A percentile compares a stretch with the other conserved stretches of the same genome.
phyloP scores from a whole-genome alignment of 2,797 vertebrate genomes.

The Falco cherrug region DNA sequence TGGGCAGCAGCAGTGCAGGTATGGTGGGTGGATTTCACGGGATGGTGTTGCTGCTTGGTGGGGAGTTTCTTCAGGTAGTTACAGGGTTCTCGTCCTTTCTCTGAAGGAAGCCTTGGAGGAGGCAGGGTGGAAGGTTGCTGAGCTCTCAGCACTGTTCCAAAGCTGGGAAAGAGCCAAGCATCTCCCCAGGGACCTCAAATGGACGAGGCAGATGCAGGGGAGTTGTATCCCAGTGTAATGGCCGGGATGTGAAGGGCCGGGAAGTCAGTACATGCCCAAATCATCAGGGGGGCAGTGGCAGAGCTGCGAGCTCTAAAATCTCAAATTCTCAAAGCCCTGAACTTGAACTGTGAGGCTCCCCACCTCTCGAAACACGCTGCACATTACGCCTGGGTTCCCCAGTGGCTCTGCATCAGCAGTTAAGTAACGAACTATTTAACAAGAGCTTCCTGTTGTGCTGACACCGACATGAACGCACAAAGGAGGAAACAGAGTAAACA shows the following conservation, averaged over 20 bases:
- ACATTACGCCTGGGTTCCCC: neutral
- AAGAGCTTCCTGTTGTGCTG: conserved; percentile 60
- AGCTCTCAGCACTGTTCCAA: neutral
- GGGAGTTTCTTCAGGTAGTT: neutral
- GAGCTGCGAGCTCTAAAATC: neutral
- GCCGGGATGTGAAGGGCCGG: neutral
- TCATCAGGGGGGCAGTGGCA: neutral
- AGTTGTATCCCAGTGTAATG: neutral
- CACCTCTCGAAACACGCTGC: fast-evolving
- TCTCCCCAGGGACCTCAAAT: neutral
- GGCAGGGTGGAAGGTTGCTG: neutral
- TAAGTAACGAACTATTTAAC: conserved; percentile 30
- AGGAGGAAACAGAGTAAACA: conserved; percentile 3
- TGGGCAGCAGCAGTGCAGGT: neutral
- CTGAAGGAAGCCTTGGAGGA: neutral
- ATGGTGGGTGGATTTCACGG: fast-evolving
- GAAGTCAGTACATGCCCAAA: fast-evolving
- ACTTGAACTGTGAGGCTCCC: neutral
- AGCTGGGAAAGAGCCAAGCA: neutral
- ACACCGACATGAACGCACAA: neutral
- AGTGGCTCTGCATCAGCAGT: neutral
- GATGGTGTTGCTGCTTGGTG: neutral
- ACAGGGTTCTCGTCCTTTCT: neutral
- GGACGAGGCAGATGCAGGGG: neutral
- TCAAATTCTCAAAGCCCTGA: neutral